A percentile compares a stretch with the other conserved stretches of the same genome.
Conservation (phyloP, 2,888 invertebrate genomes). For the Sarcophaga variegata region DNA sequence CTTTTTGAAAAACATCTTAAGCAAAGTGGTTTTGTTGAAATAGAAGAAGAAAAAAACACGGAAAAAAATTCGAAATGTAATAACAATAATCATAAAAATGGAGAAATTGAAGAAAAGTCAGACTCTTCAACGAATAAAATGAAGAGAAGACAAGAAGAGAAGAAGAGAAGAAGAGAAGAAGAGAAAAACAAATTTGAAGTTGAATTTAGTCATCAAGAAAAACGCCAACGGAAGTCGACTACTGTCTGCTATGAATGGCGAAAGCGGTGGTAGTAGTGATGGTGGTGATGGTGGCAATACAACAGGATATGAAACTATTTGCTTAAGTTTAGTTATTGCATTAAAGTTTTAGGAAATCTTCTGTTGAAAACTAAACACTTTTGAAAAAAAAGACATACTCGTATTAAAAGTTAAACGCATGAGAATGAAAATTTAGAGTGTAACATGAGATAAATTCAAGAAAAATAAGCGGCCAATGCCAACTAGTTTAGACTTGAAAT, state of each 20-base stretch:
- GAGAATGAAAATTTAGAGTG: too few relatives aligned
- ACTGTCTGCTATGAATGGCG: constrained; percentile 3
- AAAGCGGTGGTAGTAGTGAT: neutral
- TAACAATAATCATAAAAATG: constrained; percentile 65
- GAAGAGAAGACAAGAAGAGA: neutral
- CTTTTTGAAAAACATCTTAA: constrained; percentile 60
- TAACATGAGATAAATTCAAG: too few relatives aligned
- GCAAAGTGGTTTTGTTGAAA: constrained; percentile 39
- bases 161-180: neutral
- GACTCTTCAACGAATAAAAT: neutral
- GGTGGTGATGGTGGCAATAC: constrained; percentile 5
- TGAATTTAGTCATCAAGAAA: constrained; percentile 68
- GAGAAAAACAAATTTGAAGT: constrained; percentile 47
- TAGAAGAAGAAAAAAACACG: neutral
- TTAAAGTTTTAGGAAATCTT: constrained; percentile 22
- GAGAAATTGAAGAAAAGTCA: constrained; percentile 51
- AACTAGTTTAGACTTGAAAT: too few relatives aligned
- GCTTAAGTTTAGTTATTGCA: constrained; percentile 46
- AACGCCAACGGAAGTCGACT: constrained; percentile 64
- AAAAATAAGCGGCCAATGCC: too few relatives aligned
- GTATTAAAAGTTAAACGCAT: too few relatives aligned
- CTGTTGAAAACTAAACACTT: too few relatives aligned
- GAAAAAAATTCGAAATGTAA: constrained; percentile 60
- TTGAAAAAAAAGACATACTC: too few relatives aligned
- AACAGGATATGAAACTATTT: constrained; percentile 45